phyloP scores from a whole-genome alignment of 2,113 vertebrate species.

The Rhynchopsitta pachyrhyncha region DNA sequence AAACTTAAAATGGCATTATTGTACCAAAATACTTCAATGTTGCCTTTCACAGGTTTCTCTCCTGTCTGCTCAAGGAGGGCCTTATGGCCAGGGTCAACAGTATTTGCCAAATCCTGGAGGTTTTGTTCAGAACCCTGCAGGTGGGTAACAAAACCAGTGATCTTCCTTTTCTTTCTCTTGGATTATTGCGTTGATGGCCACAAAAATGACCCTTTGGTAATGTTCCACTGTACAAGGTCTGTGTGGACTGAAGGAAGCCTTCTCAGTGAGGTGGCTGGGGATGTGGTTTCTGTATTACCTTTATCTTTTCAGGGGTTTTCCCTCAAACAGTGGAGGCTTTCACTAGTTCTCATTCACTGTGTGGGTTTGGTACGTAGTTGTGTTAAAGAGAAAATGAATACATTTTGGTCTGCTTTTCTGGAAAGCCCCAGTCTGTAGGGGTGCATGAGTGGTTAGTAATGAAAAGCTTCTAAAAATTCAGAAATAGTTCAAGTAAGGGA shows the following conservation, averaged over 20 bases:
- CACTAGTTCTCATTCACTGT: background rate
- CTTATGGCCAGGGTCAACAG: slow-evolving; percentile 79
- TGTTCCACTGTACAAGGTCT: background rate
- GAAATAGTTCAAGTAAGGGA: background rate
- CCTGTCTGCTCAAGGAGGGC: slow-evolving; percentile 68
- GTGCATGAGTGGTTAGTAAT: background rate
- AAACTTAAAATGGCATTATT: background rate
- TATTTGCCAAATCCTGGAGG: slow-evolving; percentile 83
- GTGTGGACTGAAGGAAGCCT: background rate
- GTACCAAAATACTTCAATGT: background rate
- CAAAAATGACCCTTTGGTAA: background rate
- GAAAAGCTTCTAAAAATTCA: background rate
- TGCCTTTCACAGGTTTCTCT: slow-evolving; percentile 71
- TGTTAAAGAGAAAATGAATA: background rate
- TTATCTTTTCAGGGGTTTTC: background rate
- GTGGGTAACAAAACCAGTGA: slow-evolving; percentile 62
- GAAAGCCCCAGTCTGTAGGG: background rate
- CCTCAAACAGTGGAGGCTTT: background rate
- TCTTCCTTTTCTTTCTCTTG: background rate
- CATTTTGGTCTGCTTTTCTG: background rate
- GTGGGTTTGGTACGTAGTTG: background rate
- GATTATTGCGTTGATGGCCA: background rate
- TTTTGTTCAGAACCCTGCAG: slow-evolving; percentile 82
- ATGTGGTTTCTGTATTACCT: background rate
- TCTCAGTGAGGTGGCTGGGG: background rate